A percentile compares a stretch with the other conserved stretches of the same genome.
Evolutionary conservation across 1,140 invertebrate genomes (phyloP).

Genomic region (Ctenoplectra terminalis): DNA sequence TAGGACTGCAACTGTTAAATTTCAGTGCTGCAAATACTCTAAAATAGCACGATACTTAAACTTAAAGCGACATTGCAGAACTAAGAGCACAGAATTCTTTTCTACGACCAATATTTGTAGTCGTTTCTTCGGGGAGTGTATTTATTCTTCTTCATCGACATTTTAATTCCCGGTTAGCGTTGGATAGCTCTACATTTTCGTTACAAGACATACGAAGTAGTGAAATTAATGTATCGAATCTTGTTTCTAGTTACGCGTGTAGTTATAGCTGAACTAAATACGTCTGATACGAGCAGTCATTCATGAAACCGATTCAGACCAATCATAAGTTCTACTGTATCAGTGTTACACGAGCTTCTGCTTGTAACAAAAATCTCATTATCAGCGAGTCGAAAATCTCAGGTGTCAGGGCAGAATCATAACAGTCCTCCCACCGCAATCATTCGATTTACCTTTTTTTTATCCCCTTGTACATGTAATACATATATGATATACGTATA

Average conservation of each 20-base stretch:
- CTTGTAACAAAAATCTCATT: background rate
- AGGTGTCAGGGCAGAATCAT: background rate
- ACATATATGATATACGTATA: too few relatives aligned
- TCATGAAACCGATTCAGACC: background rate
- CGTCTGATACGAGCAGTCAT: background rate
- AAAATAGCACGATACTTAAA: too few relatives aligned
- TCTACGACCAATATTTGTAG: background rate
- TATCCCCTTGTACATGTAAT: background rate
- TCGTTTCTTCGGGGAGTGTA: background rate
- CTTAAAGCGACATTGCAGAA: too few relatives aligned
- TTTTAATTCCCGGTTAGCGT: background rate
- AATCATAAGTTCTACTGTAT: background rate
- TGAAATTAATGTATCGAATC: background rate
- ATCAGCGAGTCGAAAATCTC: background rate
- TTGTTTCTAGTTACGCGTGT: background rate
- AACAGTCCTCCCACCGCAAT: background rate
- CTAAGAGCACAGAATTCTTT: too few relatives aligned
- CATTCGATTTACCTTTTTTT: conserved; percentile 8
- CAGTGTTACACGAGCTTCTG: background rate
- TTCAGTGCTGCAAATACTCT: too few relatives aligned
- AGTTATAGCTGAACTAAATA: background rate
- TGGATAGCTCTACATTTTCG: background rate
- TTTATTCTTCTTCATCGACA: background rate
- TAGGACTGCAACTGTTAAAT: too few relatives aligned
- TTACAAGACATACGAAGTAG: background rate